Evolutionary conservation across 2,888 invertebrate species (phyloP).

Genomic region (Ditula angustiorana): DNA sequence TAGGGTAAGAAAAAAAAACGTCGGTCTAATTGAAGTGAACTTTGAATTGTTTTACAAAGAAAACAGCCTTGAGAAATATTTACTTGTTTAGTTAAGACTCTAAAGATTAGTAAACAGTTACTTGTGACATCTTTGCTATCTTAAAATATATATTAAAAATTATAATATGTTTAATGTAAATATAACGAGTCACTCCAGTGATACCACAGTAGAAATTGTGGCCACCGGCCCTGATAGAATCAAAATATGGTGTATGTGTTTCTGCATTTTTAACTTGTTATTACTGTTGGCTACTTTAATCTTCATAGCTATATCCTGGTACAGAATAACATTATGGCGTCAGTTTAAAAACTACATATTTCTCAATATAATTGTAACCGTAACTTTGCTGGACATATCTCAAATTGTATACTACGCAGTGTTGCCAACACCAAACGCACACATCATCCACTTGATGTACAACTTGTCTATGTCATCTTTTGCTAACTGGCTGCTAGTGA

Average conservation of each 20-base stretch:
- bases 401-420: conserved; percentile 2
- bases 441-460: neutral
- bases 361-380: neutral
- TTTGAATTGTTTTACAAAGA: neutral
- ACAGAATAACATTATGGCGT: conserved; percentile 11
- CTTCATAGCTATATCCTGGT: conserved; percentile 7
- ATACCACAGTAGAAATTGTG: conserved; percentile 2
- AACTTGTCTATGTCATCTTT: neutral
- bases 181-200: neutral
- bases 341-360: conserved; percentile 24
- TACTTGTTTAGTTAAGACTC: conserved; percentile 12
- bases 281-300: neutral
- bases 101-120: neutral
- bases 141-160: neutral
- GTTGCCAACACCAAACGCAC: neutral
- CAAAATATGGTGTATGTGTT: neutral
- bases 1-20: neutral
- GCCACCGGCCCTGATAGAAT: neutral
- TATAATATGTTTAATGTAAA: neutral
- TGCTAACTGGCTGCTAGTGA: conserved; percentile 20
- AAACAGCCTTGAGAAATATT: conserved; percentile 1
- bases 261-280: neutral
- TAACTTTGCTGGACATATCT: neutral
- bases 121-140: conserved; percentile 2
- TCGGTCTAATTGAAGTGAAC: neutral